These are phyloP conservation scores for Nemoura dubitans DNA, from an alignment of 2,888 invertebrate species.

Conservation along the genomic window DNA sequence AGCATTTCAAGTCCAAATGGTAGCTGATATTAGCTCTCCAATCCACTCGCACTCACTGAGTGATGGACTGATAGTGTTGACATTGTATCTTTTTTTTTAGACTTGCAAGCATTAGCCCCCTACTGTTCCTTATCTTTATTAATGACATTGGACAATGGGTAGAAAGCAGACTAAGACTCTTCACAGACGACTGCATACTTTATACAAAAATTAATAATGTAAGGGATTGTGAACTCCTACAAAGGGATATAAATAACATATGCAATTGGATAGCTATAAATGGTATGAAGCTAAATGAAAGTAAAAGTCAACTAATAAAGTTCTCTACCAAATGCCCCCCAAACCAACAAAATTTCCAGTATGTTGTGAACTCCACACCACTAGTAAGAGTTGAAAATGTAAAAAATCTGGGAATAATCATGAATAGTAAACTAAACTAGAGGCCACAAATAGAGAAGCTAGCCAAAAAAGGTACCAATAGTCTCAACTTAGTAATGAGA, in stretches of 20 bases:
- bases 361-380: neutral
- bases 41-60: no score
- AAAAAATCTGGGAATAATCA: neutral
- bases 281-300: neutral
- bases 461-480: neutral
- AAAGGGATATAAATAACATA: neutral
- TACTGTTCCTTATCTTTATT: conserved; percentile 17
- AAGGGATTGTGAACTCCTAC: neutral
- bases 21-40: no score
- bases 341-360: neutral
- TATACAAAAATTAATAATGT: neutral
- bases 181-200: conserved; percentile 1
- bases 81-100: no score
- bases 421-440: neutral
- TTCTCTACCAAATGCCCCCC: neutral
- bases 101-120: no score
- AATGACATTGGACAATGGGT: neutral
- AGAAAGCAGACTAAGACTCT: neutral
- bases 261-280: neutral
- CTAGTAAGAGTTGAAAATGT: neutral
- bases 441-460: neutral
- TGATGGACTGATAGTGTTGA: no score
- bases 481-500: neutral
- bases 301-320: conserved; percentile 13
- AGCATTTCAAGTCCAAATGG: no score